Conservation (phyloP, 2,888 invertebrate species). For the Leucophora obtusa region DNA sequence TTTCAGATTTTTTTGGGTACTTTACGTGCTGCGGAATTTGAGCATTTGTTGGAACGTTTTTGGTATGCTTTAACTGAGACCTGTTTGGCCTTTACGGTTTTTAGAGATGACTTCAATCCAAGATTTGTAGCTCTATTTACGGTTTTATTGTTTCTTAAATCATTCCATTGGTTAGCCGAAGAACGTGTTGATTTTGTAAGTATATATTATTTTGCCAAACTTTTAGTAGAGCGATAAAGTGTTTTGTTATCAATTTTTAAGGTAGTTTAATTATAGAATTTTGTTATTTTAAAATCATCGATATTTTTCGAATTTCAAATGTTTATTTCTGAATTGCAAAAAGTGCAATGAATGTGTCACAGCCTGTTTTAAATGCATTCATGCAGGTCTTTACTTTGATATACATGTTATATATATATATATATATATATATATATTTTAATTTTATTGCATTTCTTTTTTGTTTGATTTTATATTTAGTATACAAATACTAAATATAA, state of each 20-base stretch:
- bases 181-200: constrained; percentile 99
- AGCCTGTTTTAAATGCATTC: too few relatives aligned
- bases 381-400: too few relatives aligned
- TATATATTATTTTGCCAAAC: constrained; percentile 67
- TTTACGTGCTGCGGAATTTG: constrained; percentile 95
- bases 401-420: too few relatives aligned
- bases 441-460: background rate
- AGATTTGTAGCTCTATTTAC: constrained; percentile 99
- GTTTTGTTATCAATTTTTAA: background rate
- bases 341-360: too few relatives aligned
- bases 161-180: constrained; percentile 99
- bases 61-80: constrained; percentile 99
- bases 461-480: constrained; percentile 17
- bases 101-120: constrained; percentile 98
- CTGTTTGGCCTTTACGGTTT: constrained; percentile 98
- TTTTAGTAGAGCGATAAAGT: background rate
- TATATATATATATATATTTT: too few relatives aligned
- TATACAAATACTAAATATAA: constrained; percentile 4
- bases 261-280: background rate
- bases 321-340: too few relatives aligned
- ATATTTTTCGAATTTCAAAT: too few relatives aligned
- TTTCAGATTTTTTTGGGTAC: constrained; percentile 92
- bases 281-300: background rate
- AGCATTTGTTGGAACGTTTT: constrained; percentile 98
- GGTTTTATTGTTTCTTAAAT: constrained; percentile 95